phyloP scores from a whole-genome alignment of 2,888 invertebrate species.

The Aleiodes testaceus region DNA sequence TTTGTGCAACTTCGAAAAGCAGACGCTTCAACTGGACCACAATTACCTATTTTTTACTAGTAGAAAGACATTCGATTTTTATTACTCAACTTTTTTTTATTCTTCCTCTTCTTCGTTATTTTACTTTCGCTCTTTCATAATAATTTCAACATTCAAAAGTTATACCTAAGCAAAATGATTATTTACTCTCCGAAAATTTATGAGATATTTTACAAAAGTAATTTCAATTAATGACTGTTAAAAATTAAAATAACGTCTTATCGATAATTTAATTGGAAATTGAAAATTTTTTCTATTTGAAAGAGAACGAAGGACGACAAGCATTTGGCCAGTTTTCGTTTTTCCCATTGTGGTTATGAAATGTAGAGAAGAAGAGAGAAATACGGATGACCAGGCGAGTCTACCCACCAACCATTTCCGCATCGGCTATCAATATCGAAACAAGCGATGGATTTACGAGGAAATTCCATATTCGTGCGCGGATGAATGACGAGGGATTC shows the following conservation, averaged over 20 bases:
- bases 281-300: constrained; percentile 28
- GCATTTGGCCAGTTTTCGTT: constrained; percentile 25
- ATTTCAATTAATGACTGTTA: no score
- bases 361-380: constrained; percentile 35
- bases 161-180: no score
- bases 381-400: constrained; percentile 39
- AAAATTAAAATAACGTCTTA: no score
- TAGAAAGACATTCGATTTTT: constrained; percentile 21
- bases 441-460: constrained; percentile 59
- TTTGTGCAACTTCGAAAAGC: constrained; percentile 7
- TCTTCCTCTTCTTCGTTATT: not conserved
- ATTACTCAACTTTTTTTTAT: constrained; percentile 7
- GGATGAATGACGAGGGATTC: constrained; percentile 61
- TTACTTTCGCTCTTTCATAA: not conserved
- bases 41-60: constrained; percentile 7
- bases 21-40: constrained; percentile 14
- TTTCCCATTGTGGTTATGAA: constrained; percentile 4
- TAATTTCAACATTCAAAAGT: no score
- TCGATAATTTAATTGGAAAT: constrained; percentile 35
- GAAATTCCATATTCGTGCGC: constrained; percentile 57
- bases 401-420: constrained; percentile 51
- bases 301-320: constrained; percentile 25
- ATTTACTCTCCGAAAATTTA: no score
- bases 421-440: constrained; percentile 57
- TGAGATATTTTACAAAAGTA: no score